These are phyloP conservation scores for Taphrorychus bicolor DNA, from an alignment of 2,888 invertebrate species.

Conservation along the genomic window DNA sequence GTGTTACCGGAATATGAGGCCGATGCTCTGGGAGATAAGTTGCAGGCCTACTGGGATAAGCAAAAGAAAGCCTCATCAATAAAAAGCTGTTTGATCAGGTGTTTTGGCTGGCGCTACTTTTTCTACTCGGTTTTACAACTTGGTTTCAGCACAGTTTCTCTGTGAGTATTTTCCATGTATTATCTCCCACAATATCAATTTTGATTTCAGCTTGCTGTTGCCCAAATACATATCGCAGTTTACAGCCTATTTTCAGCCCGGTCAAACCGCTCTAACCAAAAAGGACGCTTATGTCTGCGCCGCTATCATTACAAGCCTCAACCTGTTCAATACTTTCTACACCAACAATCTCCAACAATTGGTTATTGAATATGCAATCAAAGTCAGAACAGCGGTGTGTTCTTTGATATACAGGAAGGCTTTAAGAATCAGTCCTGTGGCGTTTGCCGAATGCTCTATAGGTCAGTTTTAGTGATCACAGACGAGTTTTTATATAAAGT, in stretches of 20 bases:
- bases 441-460: conserved; percentile 72
- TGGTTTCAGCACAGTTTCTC: conserved; percentile 10
- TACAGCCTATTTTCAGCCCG: conserved; percentile 44
- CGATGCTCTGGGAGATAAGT: conserved; percentile 26
- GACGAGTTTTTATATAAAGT: no score
- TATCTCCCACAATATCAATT: no score
- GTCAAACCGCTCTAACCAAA: conserved; percentile 41
- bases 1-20: conserved; percentile 26
- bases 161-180: conserved; percentile 17
- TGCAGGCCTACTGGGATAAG: conserved; percentile 25
- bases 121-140: conserved; percentile 21
- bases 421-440: conserved; percentile 54
- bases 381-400: conserved; percentile 80
- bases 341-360: conserved; percentile 84
- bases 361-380: conserved; percentile 81
- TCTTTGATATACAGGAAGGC: conserved; percentile 80
- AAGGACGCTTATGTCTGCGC: conserved; percentile 75
- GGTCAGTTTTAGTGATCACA: conserved; percentile 38
- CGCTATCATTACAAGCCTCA: conserved; percentile 71
- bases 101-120: conserved; percentile 34
- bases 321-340: conserved; percentile 71
- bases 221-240: conserved; percentile 39
- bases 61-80: conserved; percentile 14
- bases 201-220: conserved; percentile 18
- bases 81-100: conserved; percentile 13